phyloP scores from a whole-genome alignment of 2,797 vertebrate species.

The Platalea minor region DNA sequence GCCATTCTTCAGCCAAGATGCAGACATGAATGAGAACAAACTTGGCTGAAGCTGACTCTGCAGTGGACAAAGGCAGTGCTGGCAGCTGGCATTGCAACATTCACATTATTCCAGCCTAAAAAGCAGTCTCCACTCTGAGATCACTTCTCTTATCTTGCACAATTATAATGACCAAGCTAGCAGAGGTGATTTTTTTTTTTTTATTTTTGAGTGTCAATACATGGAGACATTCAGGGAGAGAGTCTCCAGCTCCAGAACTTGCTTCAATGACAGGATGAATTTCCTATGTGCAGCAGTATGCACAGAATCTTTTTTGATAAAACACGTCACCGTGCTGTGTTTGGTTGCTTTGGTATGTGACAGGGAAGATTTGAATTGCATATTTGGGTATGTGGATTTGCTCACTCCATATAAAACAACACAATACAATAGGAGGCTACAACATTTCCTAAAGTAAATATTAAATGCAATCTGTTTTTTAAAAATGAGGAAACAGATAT shows the following conservation, averaged over 20 bases:
- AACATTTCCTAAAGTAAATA: background rate
- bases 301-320: background rate
- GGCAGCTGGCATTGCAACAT: background rate
- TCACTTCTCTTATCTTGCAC: background rate
- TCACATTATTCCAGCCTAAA: background rate
- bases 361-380: background rate
- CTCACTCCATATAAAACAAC: background rate
- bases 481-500: background rate
- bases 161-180: background rate
- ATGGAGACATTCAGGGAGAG: background rate
- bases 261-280: background rate
- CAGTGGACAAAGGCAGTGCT: background rate
- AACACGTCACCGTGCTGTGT: background rate
- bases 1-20: constrained; percentile 13
- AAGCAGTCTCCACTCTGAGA: background rate
- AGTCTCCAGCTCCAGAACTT: background rate
- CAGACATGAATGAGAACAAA: background rate
- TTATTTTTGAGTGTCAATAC: background rate
- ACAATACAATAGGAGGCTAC: background rate
- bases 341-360: background rate
- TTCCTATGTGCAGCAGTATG: background rate
- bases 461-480: background rate
- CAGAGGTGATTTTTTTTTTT: background rate
- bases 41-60: background rate
- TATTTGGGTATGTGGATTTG: background rate